Conservation (phyloP, 2,797 vertebrate genomes). For the Chelon auratus region DNA sequence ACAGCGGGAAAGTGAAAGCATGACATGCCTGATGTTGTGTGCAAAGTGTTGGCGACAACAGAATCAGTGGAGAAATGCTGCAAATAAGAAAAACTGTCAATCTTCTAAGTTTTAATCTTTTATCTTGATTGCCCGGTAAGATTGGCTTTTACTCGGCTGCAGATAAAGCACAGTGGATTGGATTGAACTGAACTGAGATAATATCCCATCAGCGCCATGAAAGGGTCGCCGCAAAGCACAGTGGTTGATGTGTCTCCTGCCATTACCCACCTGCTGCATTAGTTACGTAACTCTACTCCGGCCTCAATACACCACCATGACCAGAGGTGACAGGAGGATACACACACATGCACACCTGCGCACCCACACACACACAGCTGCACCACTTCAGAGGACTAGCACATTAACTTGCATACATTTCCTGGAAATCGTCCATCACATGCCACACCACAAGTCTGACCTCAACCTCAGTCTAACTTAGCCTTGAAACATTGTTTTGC, state of each 20-base stretch:
- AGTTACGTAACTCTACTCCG: constrained; percentile 32
- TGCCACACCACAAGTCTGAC: too few species aligned
- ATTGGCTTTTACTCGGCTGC: constrained; percentile 39
- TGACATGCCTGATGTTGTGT: neutral
- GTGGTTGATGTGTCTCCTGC: constrained; percentile 36
- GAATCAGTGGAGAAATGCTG: constrained; percentile 22
- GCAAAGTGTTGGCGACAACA: constrained; percentile 5
- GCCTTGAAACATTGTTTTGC: too few species aligned
- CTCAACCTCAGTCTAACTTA: too few species aligned
- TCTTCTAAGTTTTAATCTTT: constrained; percentile 40
- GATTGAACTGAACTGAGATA: constrained; percentile 50
- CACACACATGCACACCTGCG: constrained; percentile 9
- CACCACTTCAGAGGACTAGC: constrained; percentile 5
- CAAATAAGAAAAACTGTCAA: constrained; percentile 42
- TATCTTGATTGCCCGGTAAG: constrained; percentile 36
- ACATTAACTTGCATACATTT: neutral
- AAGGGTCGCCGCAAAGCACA: constrained; percentile 11
- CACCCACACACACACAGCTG: constrained; percentile 16
- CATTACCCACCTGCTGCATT: constrained; percentile 45
- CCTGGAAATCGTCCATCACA: too few species aligned
- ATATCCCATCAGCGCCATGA: constrained; percentile 48
- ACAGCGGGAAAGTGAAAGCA: neutral
- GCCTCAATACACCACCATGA: constrained; percentile 16
- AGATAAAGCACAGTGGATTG: constrained; percentile 24
- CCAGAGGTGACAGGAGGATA: constrained; percentile 25